Percentiles rank a stretch among this genome's conserved stretches.
Conservation (phyloP, 1,140 invertebrate species). For the Frieseomelitta varia region DNA sequence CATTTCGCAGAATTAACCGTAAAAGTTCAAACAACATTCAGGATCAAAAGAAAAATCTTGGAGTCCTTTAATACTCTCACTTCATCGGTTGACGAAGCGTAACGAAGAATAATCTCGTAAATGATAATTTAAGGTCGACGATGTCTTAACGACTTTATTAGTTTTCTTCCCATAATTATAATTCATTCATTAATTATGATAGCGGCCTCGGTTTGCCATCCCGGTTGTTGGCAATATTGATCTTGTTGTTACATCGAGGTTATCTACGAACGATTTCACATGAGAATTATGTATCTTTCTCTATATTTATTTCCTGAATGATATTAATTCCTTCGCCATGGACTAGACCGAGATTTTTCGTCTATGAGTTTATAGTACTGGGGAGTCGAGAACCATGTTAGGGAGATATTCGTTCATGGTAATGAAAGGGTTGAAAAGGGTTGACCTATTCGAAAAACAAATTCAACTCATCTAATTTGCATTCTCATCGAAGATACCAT, state of each 20-base stretch:
- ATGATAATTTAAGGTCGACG: constrained; percentile 10
- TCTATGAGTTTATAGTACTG: too few species aligned
- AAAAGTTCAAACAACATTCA: background rate
- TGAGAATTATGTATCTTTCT: background rate
- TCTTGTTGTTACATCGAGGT: background rate
- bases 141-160: constrained; percentile 32
- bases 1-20: background rate
- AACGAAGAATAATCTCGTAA: background rate
- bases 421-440: background rate
- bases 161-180: constrained; percentile 24
- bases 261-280: background rate
- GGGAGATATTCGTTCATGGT: too few species aligned
- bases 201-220: background rate
- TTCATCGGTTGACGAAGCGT: background rate
- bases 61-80: background rate
- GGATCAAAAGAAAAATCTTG: too few species aligned
- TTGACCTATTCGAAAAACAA: too few species aligned
- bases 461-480: background rate
- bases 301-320: background rate
- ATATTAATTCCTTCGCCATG: too few species aligned
- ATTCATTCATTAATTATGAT: constrained; percentile 6
- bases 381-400: too few species aligned
- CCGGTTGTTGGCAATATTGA: background rate
- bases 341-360: too few species aligned
- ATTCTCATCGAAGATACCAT: background rate